Evolutionary conservation across 2,888 invertebrate species (phyloP).

Genomic region (Leptinotarsa tumamoca): DNA sequence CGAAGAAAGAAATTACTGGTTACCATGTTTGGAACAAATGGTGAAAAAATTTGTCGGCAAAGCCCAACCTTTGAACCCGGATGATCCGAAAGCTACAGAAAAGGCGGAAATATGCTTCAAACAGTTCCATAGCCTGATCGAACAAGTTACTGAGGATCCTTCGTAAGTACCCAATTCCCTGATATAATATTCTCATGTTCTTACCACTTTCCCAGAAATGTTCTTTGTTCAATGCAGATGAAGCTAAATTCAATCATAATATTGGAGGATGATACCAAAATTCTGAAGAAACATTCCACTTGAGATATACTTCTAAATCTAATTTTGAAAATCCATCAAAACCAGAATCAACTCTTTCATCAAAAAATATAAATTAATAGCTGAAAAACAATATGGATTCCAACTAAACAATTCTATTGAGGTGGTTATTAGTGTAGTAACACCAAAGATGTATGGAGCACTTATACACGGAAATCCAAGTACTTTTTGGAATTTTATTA

Average conservation of each 20-base stretch:
- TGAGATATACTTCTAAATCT: too few relatives aligned
- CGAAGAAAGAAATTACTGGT: conserved; percentile 92
- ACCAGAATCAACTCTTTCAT: too few relatives aligned
- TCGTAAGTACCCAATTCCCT: conserved; percentile 72
- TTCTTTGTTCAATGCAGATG: conserved; percentile 1
- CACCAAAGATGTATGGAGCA: too few relatives aligned
- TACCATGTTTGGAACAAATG: conserved; percentile 88
- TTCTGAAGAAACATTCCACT: too few relatives aligned
- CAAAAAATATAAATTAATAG: too few relatives aligned
- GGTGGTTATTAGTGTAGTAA: too few relatives aligned
- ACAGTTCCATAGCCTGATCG: conserved; percentile 84
- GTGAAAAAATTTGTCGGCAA: conserved; percentile 86
- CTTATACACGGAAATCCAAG: too few relatives aligned
- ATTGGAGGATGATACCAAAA: background rate
- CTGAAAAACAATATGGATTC: too few relatives aligned
- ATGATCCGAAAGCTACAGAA: conserved; percentile 80
- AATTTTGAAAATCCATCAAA: too few relatives aligned
- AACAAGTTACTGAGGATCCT: conserved; percentile 81
- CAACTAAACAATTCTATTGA: too few relatives aligned
- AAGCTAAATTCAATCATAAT: background rate
- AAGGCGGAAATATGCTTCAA: conserved; percentile 86
- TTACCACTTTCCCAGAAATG: background rate
- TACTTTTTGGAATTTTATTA: too few relatives aligned
- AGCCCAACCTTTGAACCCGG: conserved; percentile 83
- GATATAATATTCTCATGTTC: conserved; percentile 16